These are phyloP conservation scores for Diacarnus erythraeanus DNA, from an alignment of 37 sponge, comb jelly and placozoan genomes.

Conservation along the genomic window DNA sequence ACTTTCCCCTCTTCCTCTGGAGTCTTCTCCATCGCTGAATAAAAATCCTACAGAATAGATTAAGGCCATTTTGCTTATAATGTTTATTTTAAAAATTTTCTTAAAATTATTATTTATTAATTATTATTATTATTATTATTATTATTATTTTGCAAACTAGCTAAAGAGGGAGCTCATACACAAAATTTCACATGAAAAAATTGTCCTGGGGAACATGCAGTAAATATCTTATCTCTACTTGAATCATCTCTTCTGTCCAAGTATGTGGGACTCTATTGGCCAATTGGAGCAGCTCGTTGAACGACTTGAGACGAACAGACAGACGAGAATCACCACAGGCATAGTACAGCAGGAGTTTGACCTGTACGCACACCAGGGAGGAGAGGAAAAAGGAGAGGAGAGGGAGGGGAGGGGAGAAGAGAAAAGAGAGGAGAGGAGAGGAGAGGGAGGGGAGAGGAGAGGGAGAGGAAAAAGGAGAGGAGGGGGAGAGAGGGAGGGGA, in stretches of 20 bases:
- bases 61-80: too few species aligned
- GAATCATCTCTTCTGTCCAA: conserved; percentile 58
- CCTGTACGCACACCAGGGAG: conserved; percentile 18
- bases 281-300: conserved; percentile 34
- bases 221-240: too few species aligned
- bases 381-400: neutral
- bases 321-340: conserved; percentile 48
- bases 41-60: conserved; percentile 18
- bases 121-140: too few species aligned
- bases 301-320: conserved; percentile 35
- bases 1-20: conserved; percentile 32
- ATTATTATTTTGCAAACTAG: too few species aligned
- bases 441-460: neutral
- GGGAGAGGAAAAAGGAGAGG: neutral
- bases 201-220: too few species aligned
- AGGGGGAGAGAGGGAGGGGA: too few species aligned
- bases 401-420: neutral
- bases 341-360: conserved; percentile 59
- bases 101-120: too few species aligned
- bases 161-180: too few species aligned
- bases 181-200: too few species aligned
- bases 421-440: conserved; percentile 3
- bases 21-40: conserved; percentile 15
- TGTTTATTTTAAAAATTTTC: too few species aligned
- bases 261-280: conserved; percentile 61